Percentiles rank a stretch among this genome's conserved stretches.
phyloP scores from a whole-genome alignment of 2,888 invertebrate species.

The Celastrina argiolus region DNA sequence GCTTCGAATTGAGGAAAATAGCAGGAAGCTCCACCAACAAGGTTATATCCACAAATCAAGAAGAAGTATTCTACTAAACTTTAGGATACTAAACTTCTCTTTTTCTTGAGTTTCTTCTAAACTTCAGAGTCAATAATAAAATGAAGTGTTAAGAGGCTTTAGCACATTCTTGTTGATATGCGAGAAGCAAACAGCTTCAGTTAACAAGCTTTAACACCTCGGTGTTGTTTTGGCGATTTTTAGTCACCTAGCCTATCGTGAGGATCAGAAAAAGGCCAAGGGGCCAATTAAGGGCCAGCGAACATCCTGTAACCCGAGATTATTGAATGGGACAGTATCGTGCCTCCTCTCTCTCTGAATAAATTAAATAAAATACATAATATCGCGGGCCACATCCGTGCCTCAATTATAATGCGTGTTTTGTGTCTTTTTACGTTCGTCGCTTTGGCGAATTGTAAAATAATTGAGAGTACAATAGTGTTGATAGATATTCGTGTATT shows the following conservation, averaged over 20 bases:
- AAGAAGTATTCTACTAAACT: no score
- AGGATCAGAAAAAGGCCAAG: conserved; percentile 60
- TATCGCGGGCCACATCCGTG: conserved; percentile 52
- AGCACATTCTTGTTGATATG: not conserved
- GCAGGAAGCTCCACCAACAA: no score
- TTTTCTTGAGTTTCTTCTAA: no score
- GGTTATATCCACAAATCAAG: no score
- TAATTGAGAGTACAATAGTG: not conserved
- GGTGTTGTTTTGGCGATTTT: conserved; percentile 15
- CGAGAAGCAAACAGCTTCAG: not conserved
- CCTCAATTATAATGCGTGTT: not conserved
- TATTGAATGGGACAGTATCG: conserved; percentile 72
- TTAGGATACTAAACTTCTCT: no score
- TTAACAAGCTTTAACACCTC: conserved; percentile 3
- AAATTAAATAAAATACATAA: conserved; percentile 75
- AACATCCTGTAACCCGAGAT: conserved; percentile 75
- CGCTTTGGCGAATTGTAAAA: not conserved
- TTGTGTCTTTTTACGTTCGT: not conserved
- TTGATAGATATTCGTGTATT: no score
- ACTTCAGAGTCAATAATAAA: no score
- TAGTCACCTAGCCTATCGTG: conserved; percentile 35
- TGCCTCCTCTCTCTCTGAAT: conserved; percentile 70
- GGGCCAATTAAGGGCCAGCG: conserved; percentile 73
- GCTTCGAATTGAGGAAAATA: no score
- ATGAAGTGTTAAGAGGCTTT: not conserved